Conservation (phyloP, 2,113 vertebrate species). For the Mirounga angustirostris region DNA sequence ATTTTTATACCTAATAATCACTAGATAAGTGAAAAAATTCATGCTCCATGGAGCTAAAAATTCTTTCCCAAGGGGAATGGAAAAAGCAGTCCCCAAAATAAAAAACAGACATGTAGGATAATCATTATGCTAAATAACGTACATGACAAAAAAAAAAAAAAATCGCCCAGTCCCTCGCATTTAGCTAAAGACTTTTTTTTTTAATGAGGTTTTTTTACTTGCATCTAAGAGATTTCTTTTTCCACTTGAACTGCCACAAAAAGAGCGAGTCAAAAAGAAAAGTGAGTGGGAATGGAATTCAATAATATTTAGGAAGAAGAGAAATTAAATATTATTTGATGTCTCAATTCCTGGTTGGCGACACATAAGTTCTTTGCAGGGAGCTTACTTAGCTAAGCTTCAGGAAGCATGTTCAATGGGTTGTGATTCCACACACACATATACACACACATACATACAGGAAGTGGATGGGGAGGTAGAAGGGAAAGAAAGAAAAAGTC, state of each 20-base stretch:
- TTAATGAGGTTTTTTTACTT: slow-evolving; percentile 50
- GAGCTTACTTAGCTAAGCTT: slow-evolving; percentile 40
- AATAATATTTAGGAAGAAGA: slow-evolving; percentile 68
- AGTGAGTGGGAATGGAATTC: slow-evolving; percentile 73
- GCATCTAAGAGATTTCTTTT: slow-evolving; percentile 70
- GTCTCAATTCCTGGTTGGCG: slow-evolving; percentile 51
- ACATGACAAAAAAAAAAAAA: slow-evolving; percentile 17
- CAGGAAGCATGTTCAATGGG: neutral
- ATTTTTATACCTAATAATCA: slow-evolving; percentile 57
- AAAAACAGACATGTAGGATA: neutral
- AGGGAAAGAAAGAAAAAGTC: neutral
- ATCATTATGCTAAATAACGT: slow-evolving; percentile 45
- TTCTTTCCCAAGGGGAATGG: neutral
- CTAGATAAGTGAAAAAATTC: slow-evolving; percentile 39
- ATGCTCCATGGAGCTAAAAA: slow-evolving; percentile 68
- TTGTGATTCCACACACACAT: neutral
- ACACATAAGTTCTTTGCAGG: neutral
- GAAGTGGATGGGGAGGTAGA: neutral
- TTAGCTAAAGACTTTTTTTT: slow-evolving; percentile 15
- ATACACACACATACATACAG: neutral
- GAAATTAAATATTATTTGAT: slow-evolving; percentile 73
- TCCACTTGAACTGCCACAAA: slow-evolving; percentile 62
- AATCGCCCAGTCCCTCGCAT: neutral
- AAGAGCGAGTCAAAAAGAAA: slow-evolving; percentile 59
- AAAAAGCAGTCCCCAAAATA: neutral